Evolutionary conservation across 2,797 vertebrate genomes (phyloP), one percentile per base, ranked within the genome.

Genomic region (Odontamblyopus rebecca): DNA sequence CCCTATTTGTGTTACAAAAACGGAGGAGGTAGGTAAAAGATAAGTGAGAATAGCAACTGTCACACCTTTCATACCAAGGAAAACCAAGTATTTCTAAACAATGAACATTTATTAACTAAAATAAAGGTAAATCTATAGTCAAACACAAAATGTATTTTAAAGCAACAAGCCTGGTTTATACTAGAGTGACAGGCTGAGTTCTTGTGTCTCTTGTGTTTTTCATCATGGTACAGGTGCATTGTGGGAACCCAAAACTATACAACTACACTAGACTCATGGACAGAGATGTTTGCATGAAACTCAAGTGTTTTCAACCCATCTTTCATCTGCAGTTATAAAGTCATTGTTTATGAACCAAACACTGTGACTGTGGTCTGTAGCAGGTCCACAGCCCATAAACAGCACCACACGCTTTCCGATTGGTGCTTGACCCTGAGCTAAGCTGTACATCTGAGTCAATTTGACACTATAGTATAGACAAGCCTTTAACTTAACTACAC

Each of bases 1-100:
- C 98, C 98, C 18, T 99, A 99, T 89, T 97, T 99, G 95, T 99
- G 98, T 95, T 99, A 99, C 90, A 99, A 99, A 82, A 99, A 99
- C 23, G 98, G 98, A 85, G 98, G 98, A 96, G 98, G 98, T 98
- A 80, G 88, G 95, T 19, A 41, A 23, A 44, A 51, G 51, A 54
- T 19, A 41, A 27, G 6, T 0, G 19, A 59, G 26, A 59, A 12
- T 59, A 13, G 56, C 13, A 3, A 59, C 16, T 59, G 5, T 59
- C 23, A 59, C 26, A 59, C 1, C 13, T 29, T 59, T 29, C 44
- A 48, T 48, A 48, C 13, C 13, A 48, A 15, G 44, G 4, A 48
- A 48, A 48, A 48, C 11, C 9, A 48, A 48, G 44, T 48, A 48
- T 48, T 44, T 48, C 13, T 44, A 44, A 11, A 44, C 41, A 44